Base-by-base conservation (phyloP, 1,140 invertebrate species). In the Cheumatopsyche charites region DNA sequence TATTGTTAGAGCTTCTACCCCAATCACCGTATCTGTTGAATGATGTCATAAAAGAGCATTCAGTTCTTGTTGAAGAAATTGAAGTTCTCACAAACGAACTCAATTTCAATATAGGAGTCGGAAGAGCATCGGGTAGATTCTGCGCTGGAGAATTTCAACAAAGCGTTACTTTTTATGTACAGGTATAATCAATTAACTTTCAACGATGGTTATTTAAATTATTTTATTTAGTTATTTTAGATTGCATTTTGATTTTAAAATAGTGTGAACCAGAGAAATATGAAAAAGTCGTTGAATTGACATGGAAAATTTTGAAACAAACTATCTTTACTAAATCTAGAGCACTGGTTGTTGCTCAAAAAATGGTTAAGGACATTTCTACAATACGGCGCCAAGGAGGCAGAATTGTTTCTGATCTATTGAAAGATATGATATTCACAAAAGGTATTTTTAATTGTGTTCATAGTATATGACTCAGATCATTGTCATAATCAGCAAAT, bases 201-300 rank as follows among this genome's bases (percentile, higher is more conserved):
- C 4, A 43, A 15, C 2, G 62, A 15, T 11, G 29, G 5, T 61
- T 61, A 15, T 21, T 21, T 13, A 45, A 15, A 5, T 66, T 43
- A 7, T 17, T 43, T 67, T 61, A 9, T 62, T 19, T 67, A 43
- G 66, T 71, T n/a, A 21, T 69, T 17, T 67, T 55, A 19, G 5
- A 19, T 55, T 15, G 9, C 49, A 19, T 4, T 15, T 55, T 17
- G n/a, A n/a, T 21, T 55, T 55, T 21, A 55, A 21, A 5, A 49
- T 77, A 94, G 91, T 86, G 92, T 21, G 92, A 94, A 81, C 86
- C 89, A 11, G 82, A 86, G 42, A 92, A 94, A 77, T 96, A 94
- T 79, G 84, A 87, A 4, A 87, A 87, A 77, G 90, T 91, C 0
- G 87, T 96, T 0, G 82, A 89, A 58, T 94, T 93, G 88, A 80